Percentiles rank a stretch among this genome's conserved stretches.
These are phyloP conservation scores for Zelleria hepariella DNA, from an alignment of 2,888 invertebrate genomes.

Conservation along the genomic window DNA sequence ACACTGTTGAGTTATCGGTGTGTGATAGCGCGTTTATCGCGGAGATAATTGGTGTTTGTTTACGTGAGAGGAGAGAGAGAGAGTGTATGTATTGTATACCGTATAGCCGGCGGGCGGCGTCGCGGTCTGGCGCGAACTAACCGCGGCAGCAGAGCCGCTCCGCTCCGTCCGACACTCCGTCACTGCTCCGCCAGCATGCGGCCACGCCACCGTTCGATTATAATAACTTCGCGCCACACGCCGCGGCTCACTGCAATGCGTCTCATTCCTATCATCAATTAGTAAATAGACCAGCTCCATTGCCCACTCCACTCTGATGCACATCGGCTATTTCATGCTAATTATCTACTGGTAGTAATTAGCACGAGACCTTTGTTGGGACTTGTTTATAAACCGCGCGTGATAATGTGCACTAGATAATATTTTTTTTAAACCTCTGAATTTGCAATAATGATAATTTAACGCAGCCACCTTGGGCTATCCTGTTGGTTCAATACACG, in stretches of 20 bases:
- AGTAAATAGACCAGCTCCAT: constrained; percentile 9
- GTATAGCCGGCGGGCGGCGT: constrained; percentile 17
- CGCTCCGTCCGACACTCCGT: neutral
- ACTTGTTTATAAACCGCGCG: neutral
- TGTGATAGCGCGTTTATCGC: constrained; percentile 49
- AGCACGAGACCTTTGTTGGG: neutral
- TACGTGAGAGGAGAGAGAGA: constrained; percentile 26
- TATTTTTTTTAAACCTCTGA: neutral
- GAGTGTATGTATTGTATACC: too few relatives aligned
- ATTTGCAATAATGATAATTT: neutral
- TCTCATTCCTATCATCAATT: constrained; percentile 12
- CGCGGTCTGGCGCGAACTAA: constrained; percentile 43
- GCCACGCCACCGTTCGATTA: constrained; percentile 9
- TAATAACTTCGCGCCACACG: neutral
- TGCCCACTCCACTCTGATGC: constrained; percentile 11
- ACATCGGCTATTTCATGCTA: constrained; percentile 12
- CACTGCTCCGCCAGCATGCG: constrained; percentile 12
- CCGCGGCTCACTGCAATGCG: constrained; percentile 6
- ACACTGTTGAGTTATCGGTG: constrained; percentile 54
- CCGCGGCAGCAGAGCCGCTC: neutral
- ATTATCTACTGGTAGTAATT: neutral
- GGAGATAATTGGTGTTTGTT: constrained; percentile 62
- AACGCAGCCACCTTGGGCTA: neutral
- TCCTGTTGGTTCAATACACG: constrained; percentile 6
- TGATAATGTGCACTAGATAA: neutral